Percentiles rank a stretch among this genome's conserved stretches.
Evolutionary conservation across 1,140 invertebrate species (phyloP).

Genomic region (Oncopodura yosiiana): DNA sequence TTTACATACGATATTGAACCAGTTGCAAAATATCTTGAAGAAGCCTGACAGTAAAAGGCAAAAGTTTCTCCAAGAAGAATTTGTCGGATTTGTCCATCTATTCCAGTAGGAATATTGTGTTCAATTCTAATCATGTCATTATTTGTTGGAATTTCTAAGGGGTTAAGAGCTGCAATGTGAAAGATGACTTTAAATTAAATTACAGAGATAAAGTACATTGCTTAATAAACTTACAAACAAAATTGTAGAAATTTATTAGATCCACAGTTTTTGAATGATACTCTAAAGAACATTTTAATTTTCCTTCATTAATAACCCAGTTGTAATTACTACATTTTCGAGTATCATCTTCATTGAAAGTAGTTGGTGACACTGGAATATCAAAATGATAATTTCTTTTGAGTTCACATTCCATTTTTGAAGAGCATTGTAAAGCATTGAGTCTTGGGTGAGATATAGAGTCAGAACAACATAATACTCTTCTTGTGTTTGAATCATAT

Average conservation of each 20-base stretch:
- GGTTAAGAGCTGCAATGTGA: not conserved
- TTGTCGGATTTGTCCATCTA: conserved; percentile 1
- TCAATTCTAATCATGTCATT: not conserved
- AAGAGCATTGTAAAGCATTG: conserved; percentile 9
- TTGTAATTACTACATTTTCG: not conserved
- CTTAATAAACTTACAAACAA: not conserved
- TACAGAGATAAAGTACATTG: too few relatives aligned
- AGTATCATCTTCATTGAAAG: not conserved
- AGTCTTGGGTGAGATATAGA: conserved; percentile 16
- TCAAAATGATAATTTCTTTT: conserved; percentile 5
- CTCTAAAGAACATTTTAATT: conserved; percentile 10
- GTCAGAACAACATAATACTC: conserved; percentile 7
- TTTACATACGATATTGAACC: not conserved
- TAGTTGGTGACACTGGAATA: not conserved
- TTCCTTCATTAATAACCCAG: conserved; percentile 7
- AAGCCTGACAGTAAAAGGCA: conserved; percentile 8
- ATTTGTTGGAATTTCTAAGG: not conserved
- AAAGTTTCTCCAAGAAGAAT: conserved; percentile 9
- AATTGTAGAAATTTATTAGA: conserved; percentile 3
- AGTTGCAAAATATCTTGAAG: conserved; percentile 14
- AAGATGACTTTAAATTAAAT: not conserved
- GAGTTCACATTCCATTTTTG: conserved; percentile 6
- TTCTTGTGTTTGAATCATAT: not conserved
- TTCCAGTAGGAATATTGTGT: conserved; percentile 1
- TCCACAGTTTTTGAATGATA: not conserved